Conservation (phyloP, 2,888 invertebrate genomes). For the Athripsodes cinereus region DNA sequence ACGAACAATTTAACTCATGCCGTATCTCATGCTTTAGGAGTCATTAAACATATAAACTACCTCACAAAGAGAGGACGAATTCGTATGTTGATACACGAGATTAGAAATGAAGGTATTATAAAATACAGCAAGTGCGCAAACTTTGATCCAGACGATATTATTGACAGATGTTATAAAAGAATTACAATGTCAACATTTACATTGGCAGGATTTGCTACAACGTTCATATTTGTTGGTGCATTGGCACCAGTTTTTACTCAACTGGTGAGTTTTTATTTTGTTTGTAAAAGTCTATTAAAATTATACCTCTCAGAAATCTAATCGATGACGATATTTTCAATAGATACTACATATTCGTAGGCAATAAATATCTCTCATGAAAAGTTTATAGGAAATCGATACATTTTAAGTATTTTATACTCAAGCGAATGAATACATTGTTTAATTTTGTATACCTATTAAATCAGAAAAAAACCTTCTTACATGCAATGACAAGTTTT, state of each 20-base stretch:
- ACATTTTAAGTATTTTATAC: too few relatives aligned
- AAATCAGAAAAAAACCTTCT: too few relatives aligned
- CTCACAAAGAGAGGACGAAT: conserved; percentile 2
- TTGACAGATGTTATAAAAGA: neutral
- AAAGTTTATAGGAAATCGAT: too few relatives aligned
- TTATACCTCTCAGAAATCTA: neutral
- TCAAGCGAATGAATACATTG: too few relatives aligned
- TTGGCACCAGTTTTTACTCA: conserved; percentile 3
- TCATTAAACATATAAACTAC: conserved; percentile 5
- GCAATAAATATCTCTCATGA: too few relatives aligned
- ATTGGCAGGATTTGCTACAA: neutral
- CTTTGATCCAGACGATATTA: conserved; percentile 4
- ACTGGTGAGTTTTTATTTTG: neutral
- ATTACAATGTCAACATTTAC: neutral
- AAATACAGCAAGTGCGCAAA: neutral
- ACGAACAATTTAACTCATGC: conserved; percentile 10
- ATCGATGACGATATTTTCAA: too few relatives aligned
- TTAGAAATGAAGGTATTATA: neutral
- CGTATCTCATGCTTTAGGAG: conserved; percentile 6
- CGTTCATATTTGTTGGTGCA: neutral
- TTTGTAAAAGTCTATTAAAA: neutral
- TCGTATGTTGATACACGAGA: neutral
- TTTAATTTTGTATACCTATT: too few relatives aligned
- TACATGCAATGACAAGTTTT: too few relatives aligned
- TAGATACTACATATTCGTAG: too few relatives aligned